Percentiles rank a stretch among this genome's conserved stretches.
Conservation (phyloP, 1,140 invertebrate genomes). For the Drosophila baimaii region DNA sequence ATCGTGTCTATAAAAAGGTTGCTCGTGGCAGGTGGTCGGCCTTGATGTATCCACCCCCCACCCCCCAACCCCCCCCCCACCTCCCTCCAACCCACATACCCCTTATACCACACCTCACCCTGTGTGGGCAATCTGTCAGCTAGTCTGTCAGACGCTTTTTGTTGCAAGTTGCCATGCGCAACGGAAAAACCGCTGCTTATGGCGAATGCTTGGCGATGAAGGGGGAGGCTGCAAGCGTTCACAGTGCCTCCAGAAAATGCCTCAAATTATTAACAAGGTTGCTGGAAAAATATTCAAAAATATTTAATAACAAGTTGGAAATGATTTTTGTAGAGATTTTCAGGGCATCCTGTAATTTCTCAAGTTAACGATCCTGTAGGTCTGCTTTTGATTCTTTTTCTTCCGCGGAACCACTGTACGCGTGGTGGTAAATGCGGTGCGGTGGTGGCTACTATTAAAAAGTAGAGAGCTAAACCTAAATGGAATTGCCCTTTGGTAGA, state of each 20-base stretch:
- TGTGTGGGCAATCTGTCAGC: constrained; percentile 18
- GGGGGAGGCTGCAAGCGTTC: not conserved
- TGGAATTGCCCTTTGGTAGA: constrained; percentile 35
- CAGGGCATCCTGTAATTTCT: too few relatives aligned
- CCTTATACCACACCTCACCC: not conserved
- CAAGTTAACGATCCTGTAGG: too few relatives aligned
- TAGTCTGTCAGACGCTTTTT: constrained; percentile 33
- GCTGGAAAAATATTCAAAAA: not conserved
- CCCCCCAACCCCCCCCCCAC: not conserved
- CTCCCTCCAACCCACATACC: not conserved
- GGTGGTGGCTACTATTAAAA: not conserved
- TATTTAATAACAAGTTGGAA: too few relatives aligned
- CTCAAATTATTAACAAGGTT: rapidly evolving
- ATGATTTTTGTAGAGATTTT: not conserved
- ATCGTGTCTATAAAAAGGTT: constrained; percentile 24
- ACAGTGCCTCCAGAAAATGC: not conserved
- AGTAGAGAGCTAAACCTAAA: constrained; percentile 34
- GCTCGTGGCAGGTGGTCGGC: constrained; percentile 42
- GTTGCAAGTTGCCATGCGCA: constrained; percentile 41
- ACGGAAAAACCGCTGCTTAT: constrained; percentile 47
- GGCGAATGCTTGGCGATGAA: constrained; percentile 12
- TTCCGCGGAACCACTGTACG: not conserved
- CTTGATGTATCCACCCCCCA: not conserved
- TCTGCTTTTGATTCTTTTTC: too few relatives aligned
- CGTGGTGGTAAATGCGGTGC: not conserved